These are phyloP conservation scores for Leptothorax acervorum DNA, from an alignment of 2,888 invertebrate species.

Conservation along the genomic window DNA sequence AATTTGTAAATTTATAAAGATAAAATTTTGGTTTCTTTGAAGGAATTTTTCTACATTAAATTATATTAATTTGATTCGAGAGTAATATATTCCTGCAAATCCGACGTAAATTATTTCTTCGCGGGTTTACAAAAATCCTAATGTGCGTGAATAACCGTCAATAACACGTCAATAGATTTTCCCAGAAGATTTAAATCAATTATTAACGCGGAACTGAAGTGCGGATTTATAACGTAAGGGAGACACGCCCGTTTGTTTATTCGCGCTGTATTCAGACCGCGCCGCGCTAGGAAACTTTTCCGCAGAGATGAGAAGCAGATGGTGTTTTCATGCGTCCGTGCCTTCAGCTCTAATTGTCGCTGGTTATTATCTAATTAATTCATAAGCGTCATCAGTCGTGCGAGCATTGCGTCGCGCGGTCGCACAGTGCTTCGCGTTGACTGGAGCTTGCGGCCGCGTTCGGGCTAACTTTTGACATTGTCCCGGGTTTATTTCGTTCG, in stretches of 20 bases:
- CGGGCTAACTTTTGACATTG: constrained; percentile 28
- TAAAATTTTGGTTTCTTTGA: not conserved
- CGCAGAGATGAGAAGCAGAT: constrained; percentile 81
- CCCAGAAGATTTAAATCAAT: not conserved
- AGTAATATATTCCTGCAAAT: not conserved
- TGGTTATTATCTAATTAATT: constrained; percentile 83
- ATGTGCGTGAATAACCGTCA: not conserved
- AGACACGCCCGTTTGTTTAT: not conserved
- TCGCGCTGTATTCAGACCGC: not conserved
- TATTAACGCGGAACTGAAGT: not conserved
- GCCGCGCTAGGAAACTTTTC: constrained; percentile 63
- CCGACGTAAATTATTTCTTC: not conserved
- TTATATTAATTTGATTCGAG: not conserved
- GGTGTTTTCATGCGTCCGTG: constrained; percentile 77
- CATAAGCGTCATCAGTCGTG: constrained; percentile 75
- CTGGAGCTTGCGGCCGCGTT: constrained; percentile 54
- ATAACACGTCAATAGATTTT: not conserved
- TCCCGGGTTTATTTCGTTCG: constrained; percentile 14
- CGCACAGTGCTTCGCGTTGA: constrained; percentile 66
- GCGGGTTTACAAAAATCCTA: not conserved
- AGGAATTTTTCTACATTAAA: not conserved
- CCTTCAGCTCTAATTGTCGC: constrained; percentile 78
- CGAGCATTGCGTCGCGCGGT: constrained; percentile 58
- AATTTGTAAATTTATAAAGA: constrained; percentile 15
- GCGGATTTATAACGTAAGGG: not conserved